Evolutionary conservation across 2,797 vertebrate genomes (phyloP).

Genomic region (Arctocebus calabarensis): DNA sequence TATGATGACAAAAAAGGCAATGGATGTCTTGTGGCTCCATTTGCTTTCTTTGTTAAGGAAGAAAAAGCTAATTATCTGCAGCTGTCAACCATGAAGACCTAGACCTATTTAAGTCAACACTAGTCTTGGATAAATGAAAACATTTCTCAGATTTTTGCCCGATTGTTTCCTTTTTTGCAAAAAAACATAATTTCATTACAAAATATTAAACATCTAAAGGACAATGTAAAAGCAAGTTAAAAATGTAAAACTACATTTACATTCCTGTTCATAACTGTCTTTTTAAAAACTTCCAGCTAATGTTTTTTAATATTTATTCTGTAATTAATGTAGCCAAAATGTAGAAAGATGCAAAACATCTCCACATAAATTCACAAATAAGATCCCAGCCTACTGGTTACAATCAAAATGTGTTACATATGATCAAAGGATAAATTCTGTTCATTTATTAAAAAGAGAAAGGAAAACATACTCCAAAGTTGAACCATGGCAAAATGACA

Average conservation of each 20-base stretch:
- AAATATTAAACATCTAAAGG: constrained; percentile 61
- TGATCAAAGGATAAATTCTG: constrained; percentile 45
- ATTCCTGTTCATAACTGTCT: constrained; percentile 55
- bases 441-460: constrained; percentile 39
- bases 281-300: constrained; percentile 6
- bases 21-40: constrained; percentile 76
- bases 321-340: constrained; percentile 51
- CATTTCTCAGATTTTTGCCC: constrained; percentile 75
- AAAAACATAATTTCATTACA: constrained; percentile 61
- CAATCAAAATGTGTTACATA: constrained; percentile 49
- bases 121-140: constrained; percentile 82
- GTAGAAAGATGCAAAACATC: constrained; percentile 48
- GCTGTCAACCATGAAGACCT: constrained; percentile 82
- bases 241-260: constrained; percentile 50
- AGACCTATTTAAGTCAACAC: constrained; percentile 80
- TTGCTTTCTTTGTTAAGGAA: constrained; percentile 85
- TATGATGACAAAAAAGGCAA: constrained; percentile 82
- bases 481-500: constrained; percentile 30
- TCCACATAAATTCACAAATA: neutral
- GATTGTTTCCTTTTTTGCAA: neutral
- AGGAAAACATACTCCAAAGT: neutral
- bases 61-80: constrained; percentile 85
- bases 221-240: constrained; percentile 69
- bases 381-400: neutral
- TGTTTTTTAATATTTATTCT: constrained; percentile 52